Evolutionary conservation across 1,140 invertebrate species (phyloP).

Genomic region (Trichonephila inaurata): DNA sequence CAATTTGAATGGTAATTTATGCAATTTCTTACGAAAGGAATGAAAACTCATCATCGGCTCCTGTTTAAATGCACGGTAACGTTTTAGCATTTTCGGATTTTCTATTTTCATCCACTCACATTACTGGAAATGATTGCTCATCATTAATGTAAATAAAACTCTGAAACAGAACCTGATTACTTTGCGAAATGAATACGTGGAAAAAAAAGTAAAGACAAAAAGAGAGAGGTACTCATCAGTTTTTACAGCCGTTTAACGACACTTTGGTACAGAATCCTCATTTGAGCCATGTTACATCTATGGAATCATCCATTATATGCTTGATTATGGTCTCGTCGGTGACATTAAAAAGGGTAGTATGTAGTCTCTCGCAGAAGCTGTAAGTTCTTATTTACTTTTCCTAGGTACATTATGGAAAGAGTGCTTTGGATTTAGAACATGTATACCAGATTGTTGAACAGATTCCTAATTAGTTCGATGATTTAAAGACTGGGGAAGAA

Average conservation of each 20-base stretch:
- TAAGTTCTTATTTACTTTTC: background rate
- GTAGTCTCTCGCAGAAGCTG: background rate
- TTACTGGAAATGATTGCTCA: conserved; percentile 21
- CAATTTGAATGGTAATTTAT: conserved; percentile 36
- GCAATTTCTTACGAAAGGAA: background rate
- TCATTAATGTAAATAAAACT: conserved; percentile 39
- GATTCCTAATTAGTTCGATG: conserved; percentile 6
- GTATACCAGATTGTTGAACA: conserved; percentile 2
- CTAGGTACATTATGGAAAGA: conserved; percentile 9
- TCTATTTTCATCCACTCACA: background rate
- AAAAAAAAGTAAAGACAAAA: background rate
- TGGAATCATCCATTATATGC: conserved; percentile 1
- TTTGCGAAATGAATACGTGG: background rate
- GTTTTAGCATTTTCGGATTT: conserved; percentile 16
- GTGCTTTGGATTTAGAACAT: background rate
- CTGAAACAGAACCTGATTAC: background rate
- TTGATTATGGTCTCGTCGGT: background rate
- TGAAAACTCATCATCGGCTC: conserved; percentile 28
- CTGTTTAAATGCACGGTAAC: background rate
- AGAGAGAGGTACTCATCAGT: conserved; percentile 17
- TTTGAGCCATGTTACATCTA: conserved; percentile 10
- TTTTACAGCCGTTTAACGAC: conserved; percentile 32
- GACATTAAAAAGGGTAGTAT: background rate
- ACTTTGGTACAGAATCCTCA: conserved; percentile 28
- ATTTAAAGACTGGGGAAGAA: background rate